phyloP scores from a whole-genome alignment of 2,888 invertebrate genomes.

The Bhutanitis thaidina region DNA sequence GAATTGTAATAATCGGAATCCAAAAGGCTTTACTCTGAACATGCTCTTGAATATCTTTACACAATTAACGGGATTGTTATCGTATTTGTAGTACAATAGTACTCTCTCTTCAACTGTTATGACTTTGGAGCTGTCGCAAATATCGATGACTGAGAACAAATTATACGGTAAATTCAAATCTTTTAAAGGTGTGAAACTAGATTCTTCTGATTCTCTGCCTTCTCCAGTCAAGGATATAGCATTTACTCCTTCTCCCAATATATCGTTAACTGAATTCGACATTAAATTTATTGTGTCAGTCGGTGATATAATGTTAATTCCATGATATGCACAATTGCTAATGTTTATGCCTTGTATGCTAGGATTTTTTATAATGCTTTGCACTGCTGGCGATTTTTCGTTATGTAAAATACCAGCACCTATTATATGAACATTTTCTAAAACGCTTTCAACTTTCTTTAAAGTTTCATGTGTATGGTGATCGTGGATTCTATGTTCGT shows the following conservation, averaged over 20 bases:
- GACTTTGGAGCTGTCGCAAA: constrained; percentile 97
- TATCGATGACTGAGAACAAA: constrained; percentile 95
- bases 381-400: constrained; percentile 95
- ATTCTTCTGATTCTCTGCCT: constrained; percentile 91
- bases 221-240: constrained; percentile 95
- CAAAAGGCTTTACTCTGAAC: constrained; percentile 91
- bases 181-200: constrained; percentile 92
- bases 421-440: constrained; percentile 89
- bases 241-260: constrained; percentile 94
- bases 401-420: constrained; percentile 98
- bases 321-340: constrained; percentile 92
- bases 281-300: constrained; percentile 88
- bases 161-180: constrained; percentile 92
- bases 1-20: constrained; percentile 93
- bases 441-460: constrained; percentile 85
- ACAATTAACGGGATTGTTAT: constrained; percentile 97
- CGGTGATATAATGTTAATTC: constrained; percentile 94
- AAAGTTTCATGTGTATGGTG: constrained; percentile 87
- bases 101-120: constrained; percentile 94
- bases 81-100: constrained; percentile 97
- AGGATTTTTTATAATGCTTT: constrained; percentile 93
- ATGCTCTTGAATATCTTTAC: constrained; percentile 97
- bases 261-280: constrained; percentile 86
- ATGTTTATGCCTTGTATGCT: constrained; percentile 90
- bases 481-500: constrained; percentile 90